Conservation (phyloP, 2,888 invertebrate species). For the Plutella xylostella region DNA sequence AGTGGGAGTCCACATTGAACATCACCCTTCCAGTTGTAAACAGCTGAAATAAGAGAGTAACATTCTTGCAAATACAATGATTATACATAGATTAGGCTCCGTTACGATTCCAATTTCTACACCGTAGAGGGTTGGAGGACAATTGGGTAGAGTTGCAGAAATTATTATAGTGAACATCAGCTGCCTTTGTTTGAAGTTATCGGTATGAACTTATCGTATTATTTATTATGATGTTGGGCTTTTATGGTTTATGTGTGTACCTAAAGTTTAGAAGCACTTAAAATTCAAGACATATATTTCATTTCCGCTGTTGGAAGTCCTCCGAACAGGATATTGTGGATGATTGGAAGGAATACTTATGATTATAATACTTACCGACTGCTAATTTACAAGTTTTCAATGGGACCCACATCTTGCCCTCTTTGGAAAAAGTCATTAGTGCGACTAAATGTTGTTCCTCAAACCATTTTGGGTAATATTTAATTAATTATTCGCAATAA, state of each 20-base stretch:
- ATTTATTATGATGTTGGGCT: no score
- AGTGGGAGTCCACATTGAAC: constrained; percentile 82
- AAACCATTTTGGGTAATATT: background rate
- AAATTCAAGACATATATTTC: constrained; percentile 54
- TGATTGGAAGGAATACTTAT: constrained; percentile 35
- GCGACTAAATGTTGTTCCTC: background rate
- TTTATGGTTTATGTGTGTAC: no score
- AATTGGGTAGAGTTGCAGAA: no score
- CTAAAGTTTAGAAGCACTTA: constrained; percentile 39
- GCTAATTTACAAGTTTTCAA: constrained; percentile 80
- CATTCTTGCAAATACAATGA: no score
- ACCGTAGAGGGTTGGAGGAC: no score
- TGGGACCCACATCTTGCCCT: constrained; percentile 76
- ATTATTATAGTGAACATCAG: no score
- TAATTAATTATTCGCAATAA: background rate
- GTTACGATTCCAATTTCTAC: no score
- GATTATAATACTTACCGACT: constrained; percentile 79
- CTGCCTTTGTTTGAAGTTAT: no score
- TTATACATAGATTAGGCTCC: no score
- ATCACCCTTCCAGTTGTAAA: constrained; percentile 91
- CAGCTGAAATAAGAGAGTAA: constrained; percentile 72
- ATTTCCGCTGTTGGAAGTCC: constrained; percentile 50
- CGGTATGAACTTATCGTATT: no score
- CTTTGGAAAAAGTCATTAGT: background rate
- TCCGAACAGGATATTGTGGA: constrained; percentile 37